These are phyloP conservation scores for Zoanthus sociatus DNA, from an alignment of 92 coral and sea anemone species.

Conservation along the genomic window DNA sequence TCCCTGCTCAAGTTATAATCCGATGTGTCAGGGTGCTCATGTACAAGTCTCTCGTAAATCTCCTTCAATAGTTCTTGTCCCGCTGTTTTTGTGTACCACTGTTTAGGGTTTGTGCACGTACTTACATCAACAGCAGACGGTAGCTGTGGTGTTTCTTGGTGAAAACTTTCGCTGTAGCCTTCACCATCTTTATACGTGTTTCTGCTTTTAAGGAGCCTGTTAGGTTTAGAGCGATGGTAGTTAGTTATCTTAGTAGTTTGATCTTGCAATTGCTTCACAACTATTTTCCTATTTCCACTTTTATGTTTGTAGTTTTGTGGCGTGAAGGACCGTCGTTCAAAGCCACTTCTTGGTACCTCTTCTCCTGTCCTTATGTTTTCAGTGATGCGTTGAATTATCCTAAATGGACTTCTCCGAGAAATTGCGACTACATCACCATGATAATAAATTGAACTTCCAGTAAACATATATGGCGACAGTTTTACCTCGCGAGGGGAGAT, in stretches of 20 bases:
- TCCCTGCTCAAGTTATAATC: background rate
- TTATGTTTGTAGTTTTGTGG: background rate
- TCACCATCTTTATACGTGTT: slow-evolving; percentile 2
- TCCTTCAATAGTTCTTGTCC: background rate
- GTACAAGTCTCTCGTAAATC: background rate
- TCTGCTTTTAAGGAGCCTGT: background rate
- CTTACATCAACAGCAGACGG: background rate
- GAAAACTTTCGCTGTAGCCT: background rate
- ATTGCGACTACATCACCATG: slow-evolving; percentile 44
- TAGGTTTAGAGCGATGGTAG: background rate
- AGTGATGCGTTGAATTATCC: background rate
- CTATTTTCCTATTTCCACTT: background rate
- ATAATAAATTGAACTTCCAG: slow-evolving; percentile 27
- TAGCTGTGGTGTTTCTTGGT: background rate
- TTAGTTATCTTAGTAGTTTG: background rate
- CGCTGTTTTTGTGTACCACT: background rate
- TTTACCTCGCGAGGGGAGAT: slow-evolving; percentile 29
- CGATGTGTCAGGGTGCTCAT: background rate
- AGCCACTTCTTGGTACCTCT: background rate
- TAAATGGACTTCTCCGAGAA: slow-evolving; percentile 44
- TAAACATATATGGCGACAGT: slow-evolving; percentile 75
- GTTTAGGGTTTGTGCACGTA: background rate
- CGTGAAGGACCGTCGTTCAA: background rate
- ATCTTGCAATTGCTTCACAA: background rate
- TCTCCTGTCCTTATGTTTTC: background rate